Conservation (phyloP, 2,888 invertebrate genomes). For the Sminthurinus aureus region DNA sequence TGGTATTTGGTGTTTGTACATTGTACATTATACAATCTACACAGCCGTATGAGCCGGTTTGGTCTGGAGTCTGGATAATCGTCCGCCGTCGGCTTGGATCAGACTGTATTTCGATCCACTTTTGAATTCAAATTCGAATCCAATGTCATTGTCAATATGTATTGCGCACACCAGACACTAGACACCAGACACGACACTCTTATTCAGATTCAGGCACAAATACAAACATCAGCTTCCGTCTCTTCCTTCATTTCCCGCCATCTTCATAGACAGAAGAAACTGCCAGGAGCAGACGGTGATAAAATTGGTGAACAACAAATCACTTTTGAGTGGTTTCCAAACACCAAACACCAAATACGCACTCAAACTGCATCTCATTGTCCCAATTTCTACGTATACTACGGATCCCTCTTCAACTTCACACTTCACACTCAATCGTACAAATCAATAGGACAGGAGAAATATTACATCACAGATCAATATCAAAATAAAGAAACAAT, state of each 20-base stretch:
- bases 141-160: constrained; percentile 42
- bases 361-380: constrained; percentile 29
- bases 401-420: not conserved
- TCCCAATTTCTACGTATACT: constrained; percentile 23
- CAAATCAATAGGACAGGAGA: no score
- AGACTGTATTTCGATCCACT: not conserved
- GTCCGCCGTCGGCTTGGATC: no score
- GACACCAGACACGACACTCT: no score
- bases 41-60: not conserved
- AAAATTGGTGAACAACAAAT: constrained; percentile 37
- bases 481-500: no score
- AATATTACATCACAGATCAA: no score
- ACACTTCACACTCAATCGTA: not conserved
- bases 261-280: not conserved
- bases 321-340: constrained; percentile 37
- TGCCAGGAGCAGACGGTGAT: constrained; percentile 35
- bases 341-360: no score
- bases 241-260: not conserved
- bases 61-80: no score
- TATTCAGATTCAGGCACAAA: no score
- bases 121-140: not conserved
- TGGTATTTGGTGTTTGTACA: no score
- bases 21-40: not conserved
- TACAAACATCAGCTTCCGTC: not conserved
- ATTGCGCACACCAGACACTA: not conserved